These are phyloP conservation scores for Blastobasis lacticolella DNA, from an alignment of 2,888 invertebrate species.

Conservation along the genomic window DNA sequence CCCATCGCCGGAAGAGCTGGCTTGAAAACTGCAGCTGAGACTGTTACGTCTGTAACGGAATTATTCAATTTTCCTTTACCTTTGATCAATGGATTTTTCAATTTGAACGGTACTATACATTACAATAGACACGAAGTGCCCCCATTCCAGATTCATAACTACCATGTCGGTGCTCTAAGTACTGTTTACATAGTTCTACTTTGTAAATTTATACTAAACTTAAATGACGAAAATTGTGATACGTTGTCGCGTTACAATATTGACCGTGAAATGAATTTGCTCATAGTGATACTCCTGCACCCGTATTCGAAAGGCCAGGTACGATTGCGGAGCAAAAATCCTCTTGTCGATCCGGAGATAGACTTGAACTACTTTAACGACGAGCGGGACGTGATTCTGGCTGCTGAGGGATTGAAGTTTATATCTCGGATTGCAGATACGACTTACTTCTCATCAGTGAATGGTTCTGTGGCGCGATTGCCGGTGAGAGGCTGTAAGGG, in stretches of 20 bases:
- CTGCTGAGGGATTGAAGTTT: conserved; percentile 12
- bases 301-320: conserved; percentile 15
- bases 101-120: conserved; percentile 6
- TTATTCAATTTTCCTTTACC: conserved; percentile 18
- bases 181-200: conserved; percentile 1
- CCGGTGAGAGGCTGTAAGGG: conserved; percentile 55
- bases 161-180: conserved; percentile 2
- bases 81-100: conserved; percentile 12
- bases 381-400: conserved; percentile 16
- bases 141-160: conserved; percentile 13
- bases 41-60: conserved; percentile 19
- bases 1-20: conserved; percentile 39
- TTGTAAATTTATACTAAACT: conserved; percentile 8
- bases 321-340: conserved; percentile 12
- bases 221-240: conserved; percentile 8
- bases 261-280: conserved; percentile 10
- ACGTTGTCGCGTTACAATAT: conserved; percentile 11
- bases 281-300: conserved; percentile 10
- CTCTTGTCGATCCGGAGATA: conserved; percentile 12
- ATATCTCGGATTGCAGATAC: conserved; percentile 12
- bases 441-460: conserved; percentile 13
- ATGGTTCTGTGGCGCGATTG: conserved; percentile 11
- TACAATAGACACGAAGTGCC: conserved; percentile 3
- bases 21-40: conserved; percentile 23
- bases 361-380: conserved; percentile 29